Percentiles rank a stretch among this genome's conserved stretches.
These are phyloP conservation scores for Tipula confusa DNA, from an alignment of 2,888 invertebrate species.

Conservation along the genomic window DNA sequence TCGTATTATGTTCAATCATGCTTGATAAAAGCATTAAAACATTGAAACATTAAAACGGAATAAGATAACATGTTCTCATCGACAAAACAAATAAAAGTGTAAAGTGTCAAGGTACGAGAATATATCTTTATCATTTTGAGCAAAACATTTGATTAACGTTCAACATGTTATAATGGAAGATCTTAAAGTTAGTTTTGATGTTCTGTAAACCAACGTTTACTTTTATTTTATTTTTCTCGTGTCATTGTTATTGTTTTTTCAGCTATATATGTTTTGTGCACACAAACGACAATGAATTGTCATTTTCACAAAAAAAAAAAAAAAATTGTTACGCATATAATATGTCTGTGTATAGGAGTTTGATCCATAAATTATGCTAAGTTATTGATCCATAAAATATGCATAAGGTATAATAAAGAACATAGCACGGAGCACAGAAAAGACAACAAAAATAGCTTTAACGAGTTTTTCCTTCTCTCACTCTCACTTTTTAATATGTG, in stretches of 20 bases:
- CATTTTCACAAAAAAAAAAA: no score
- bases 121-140: not conserved
- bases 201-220: not conserved
- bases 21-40: not conserved
- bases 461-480: not conserved
- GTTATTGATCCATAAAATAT: slow-evolving; percentile 12
- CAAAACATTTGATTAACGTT: not conserved
- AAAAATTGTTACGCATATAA: not conserved
- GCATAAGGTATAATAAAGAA: not conserved
- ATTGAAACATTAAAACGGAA: not conserved
- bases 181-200: not conserved
- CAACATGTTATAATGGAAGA: slow-evolving; percentile 3
- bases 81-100: not conserved
- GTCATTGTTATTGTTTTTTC: slow-evolving; percentile 8
- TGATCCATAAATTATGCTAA: slow-evolving; percentile 25
- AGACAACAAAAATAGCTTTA: not conserved
- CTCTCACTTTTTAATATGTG: not conserved
- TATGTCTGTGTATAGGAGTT: not conserved
- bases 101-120: not conserved
- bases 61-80: not conserved
- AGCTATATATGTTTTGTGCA: not conserved
- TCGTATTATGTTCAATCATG: slow-evolving; percentile 12
- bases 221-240: not conserved
- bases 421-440: not conserved
- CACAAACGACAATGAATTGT: not conserved